Conservation (phyloP, 2,113 vertebrate genomes). For the Kryptolebias marmoratus region DNA sequence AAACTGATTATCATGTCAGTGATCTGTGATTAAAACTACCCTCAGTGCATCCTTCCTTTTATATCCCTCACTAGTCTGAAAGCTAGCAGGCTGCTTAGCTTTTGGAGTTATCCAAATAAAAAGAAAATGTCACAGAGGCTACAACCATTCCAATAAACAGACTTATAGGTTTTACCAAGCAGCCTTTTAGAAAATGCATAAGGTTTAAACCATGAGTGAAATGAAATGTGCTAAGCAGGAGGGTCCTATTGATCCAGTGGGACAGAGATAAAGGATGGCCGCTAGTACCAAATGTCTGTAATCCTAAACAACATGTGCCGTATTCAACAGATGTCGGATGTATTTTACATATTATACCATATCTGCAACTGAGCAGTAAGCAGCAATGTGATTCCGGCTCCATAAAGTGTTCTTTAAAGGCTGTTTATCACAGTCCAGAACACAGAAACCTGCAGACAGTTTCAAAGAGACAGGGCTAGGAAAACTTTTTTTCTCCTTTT, state of each 20-base stretch:
- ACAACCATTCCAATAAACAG: neutral
- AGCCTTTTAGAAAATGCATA: slow-evolving; percentile 6
- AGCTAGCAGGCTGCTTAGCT: slow-evolving; percentile 9
- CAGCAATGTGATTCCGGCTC: neutral
- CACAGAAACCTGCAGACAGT: neutral
- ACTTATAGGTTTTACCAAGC: slow-evolving; percentile 6
- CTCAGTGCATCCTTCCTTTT: slow-evolving; percentile 13
- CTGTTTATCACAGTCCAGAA: neutral
- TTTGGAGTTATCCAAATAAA: slow-evolving; percentile 6
- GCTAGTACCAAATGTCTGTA: slow-evolving; percentile 44
- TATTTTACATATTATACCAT: slow-evolving; percentile 34
- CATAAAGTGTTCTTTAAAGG: slow-evolving; percentile 16
- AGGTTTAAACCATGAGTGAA: slow-evolving; percentile 27
- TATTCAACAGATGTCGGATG: slow-evolving; percentile 21
- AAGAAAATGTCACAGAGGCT: neutral
- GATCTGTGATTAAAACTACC: slow-evolving; percentile 52
- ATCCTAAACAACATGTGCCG: slow-evolving; percentile 46
- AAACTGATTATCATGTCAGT: slow-evolving; percentile 43
- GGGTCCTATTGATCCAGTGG: slow-evolving; percentile 57
- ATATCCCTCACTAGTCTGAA: slow-evolving; percentile 29
- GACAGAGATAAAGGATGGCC: slow-evolving; percentile 50
- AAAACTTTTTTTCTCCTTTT: neutral
- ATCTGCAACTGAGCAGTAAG: slow-evolving; percentile 22
- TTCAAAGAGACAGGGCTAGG: neutral
- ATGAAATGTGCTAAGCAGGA: slow-evolving; percentile 59